Conservation (phyloP, 2,113 vertebrate genomes). For the Labrus mixtus region DNA sequence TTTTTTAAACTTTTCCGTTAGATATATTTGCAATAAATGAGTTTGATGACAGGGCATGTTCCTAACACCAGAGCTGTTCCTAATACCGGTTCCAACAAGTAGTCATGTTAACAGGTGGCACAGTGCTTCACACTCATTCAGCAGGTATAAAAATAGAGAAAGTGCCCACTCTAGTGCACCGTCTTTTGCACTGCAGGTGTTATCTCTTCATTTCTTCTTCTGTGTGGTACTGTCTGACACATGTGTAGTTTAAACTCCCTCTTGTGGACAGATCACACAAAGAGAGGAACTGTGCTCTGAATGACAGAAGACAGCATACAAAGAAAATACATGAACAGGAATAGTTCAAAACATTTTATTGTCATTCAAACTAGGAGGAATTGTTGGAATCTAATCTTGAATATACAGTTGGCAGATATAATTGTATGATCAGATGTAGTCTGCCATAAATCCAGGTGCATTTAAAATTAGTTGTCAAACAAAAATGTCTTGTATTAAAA, state of each 20-base stretch:
- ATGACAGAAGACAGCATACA: background rate
- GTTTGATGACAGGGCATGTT: background rate
- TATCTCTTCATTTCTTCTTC: background rate
- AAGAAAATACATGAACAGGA: background rate
- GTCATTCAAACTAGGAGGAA: too few relatives aligned
- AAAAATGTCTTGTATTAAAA: background rate
- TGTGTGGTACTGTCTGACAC: background rate
- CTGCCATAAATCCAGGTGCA: background rate
- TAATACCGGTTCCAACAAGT: conserved; percentile 46
- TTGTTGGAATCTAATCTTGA: too few relatives aligned
- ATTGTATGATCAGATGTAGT: too few relatives aligned
- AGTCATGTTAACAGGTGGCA: conserved; percentile 49
- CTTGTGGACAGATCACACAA: conserved; percentile 39
- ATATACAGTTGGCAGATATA: too few relatives aligned
- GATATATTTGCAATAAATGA: background rate
- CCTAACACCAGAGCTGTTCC: background rate
- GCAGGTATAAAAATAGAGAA: background rate
- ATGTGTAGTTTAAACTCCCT: conserved; percentile 22
- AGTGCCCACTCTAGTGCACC: conserved; percentile 56
- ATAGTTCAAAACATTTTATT: background rate
- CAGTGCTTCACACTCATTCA: background rate
- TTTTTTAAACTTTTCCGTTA: too few relatives aligned
- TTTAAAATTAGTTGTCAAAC: background rate
- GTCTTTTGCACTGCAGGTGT: background rate
- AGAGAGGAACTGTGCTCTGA: background rate